Conservation (phyloP, 2,888 invertebrate species). For the Zaprionus lineosus region DNA sequence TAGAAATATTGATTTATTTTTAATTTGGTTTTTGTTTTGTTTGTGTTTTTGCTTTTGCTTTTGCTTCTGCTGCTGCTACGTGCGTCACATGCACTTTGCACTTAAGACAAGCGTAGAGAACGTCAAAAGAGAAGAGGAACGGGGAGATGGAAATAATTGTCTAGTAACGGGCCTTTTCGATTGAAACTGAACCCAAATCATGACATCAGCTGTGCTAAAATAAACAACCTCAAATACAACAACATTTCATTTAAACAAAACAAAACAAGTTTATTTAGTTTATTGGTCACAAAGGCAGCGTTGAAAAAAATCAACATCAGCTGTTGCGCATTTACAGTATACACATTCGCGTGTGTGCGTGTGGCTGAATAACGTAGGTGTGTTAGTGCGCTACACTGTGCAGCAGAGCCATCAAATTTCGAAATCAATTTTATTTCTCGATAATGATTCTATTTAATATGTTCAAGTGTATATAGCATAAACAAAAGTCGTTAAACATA, state of each 20-base stretch:
- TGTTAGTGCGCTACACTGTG: conserved; percentile 31
- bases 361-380: no score
- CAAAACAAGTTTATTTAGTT: conserved; percentile 57
- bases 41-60: conserved; percentile 25
- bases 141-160: not conserved
- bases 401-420: conserved; percentile 9
- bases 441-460: no score
- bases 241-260: conserved; percentile 25
- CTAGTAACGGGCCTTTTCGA: conserved; percentile 40
- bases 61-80: conserved; percentile 7
- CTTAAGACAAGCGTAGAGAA: conserved; percentile 6
- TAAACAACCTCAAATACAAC: conserved; percentile 33
- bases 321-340: conserved; percentile 60
- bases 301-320: conserved; percentile 52
- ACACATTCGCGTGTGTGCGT: conserved; percentile 10
- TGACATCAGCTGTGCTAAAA: conserved; percentile 69
- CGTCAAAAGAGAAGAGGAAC: no score
- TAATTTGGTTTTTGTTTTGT: not conserved
- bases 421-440: no score
- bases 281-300: conserved; percentile 30
- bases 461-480: no score
- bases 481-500: no score
- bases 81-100: conserved; percentile 42
- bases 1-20: conserved; percentile 56
- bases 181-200: conserved; percentile 16